Evolutionary conservation across 2,113 vertebrate genomes (phyloP), one percentile per base, ranked within the genome.

Genomic region (Dryoscopus gambensis): DNA sequence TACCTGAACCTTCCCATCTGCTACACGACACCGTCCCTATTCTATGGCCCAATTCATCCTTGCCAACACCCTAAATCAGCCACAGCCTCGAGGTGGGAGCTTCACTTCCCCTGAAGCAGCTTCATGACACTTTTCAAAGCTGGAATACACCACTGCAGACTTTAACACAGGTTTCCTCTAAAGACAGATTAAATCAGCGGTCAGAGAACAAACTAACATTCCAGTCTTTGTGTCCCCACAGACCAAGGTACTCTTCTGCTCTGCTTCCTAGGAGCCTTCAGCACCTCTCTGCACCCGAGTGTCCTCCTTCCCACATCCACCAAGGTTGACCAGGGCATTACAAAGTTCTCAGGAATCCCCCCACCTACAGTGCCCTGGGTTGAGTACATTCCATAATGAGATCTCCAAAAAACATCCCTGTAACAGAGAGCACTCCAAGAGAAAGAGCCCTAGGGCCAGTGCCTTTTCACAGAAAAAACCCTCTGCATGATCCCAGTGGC

Each of bases 271-370:
- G 28, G 8, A 62, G 28, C 28, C 60, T 52, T 71, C 67, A 69
- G n/a, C 28, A 49, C 20, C 28, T 70, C 6, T 64, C 23, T 69
- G 9, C 22, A 74, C 7, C 11, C 0, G 0, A 55, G 10, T n/a
- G 24, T 35, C 37, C 8, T 67, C 33, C 44, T 64, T 64, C 37
- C 20, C 31, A 47, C 7, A n/a, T 53, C 24, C 64, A 64, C 16
- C 31, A 49, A 84, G 4, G 11, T 1, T 62, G 37, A 4, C 15
- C 50, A 87, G 56, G 33, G 21, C 18, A 44, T 20, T 15, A 11
- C 11, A 75, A 65, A 64, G 11, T 24, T 71, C 70, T 46, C 8
- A 5, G 11, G 27, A 55, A 11, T 15, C 18, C 50, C 35, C 9
- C 70, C 35, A 25, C 3, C 25, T 53, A 12, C 33, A 5, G 14